A percentile compares a stretch with the other conserved stretches of the same genome.
Evolutionary conservation across 2,113 vertebrate genomes (phyloP).

Genomic region (Tonatia bakeri): DNA sequence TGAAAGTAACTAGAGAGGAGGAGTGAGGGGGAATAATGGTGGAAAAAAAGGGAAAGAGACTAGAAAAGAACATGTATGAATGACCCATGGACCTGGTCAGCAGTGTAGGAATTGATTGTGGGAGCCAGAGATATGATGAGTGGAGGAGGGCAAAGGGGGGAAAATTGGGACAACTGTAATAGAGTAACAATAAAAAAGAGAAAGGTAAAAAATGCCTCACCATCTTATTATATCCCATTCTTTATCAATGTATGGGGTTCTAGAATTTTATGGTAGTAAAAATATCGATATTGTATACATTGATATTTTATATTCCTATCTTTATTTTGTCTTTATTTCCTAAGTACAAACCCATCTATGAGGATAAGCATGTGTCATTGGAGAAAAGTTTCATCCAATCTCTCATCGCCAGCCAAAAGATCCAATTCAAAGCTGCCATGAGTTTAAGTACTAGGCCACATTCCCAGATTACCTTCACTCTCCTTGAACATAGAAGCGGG

Average conservation of each 20-base stretch:
- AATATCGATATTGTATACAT: neutral
- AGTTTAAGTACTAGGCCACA: neutral
- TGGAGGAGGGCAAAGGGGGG: no score
- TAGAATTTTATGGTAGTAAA: neutral
- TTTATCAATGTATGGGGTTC: neutral
- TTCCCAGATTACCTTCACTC: neutral
- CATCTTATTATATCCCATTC: neutral
- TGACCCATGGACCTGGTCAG: no score
- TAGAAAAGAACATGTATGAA: no score
- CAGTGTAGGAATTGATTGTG: no score
- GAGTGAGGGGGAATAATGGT: no score
- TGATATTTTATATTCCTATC: neutral
- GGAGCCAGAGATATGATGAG: no score
- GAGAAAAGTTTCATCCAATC: neutral
- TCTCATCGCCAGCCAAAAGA: neutral
- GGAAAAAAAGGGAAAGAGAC: no score
- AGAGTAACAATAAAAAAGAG: no score
- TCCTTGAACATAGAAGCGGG: neutral
- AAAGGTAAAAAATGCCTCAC: neutral
- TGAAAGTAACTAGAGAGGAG: no score
- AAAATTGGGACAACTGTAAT: no score
- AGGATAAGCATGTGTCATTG: neutral
- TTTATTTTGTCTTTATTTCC: neutral
- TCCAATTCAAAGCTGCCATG: neutral
- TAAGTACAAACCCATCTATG: neutral